Conservation (phyloP, 2,797 vertebrate species). For the Takifugu rubripes region DNA sequence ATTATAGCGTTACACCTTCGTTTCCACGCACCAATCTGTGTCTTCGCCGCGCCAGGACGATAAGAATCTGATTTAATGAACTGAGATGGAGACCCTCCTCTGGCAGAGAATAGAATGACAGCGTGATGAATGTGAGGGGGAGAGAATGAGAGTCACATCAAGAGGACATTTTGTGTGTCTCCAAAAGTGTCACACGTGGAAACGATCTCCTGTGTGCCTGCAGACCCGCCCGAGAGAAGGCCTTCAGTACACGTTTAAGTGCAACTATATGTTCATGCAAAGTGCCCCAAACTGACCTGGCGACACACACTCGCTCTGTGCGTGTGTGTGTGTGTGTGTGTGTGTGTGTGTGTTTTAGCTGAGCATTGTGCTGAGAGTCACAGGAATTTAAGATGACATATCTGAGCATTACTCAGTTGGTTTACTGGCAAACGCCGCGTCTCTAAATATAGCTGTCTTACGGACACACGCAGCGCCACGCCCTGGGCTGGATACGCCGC, state of each 20-base stretch:
- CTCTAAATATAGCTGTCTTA: slow-evolving; percentile 60
- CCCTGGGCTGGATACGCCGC: slow-evolving; percentile 19
- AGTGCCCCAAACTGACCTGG: not conserved
- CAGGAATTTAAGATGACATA: slow-evolving; percentile 45
- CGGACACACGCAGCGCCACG: slow-evolving; percentile 3
- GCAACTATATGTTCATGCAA: no score
- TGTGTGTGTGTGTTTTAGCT: slow-evolving; percentile 10
- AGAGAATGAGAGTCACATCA: slow-evolving; percentile 25
- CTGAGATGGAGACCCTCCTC: slow-evolving; percentile 41
- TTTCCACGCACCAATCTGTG: slow-evolving; percentile 16
- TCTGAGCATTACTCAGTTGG: slow-evolving; percentile 50
- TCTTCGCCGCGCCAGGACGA: slow-evolving; percentile 13
- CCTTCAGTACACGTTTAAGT: not conserved
- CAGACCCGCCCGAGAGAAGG: not conserved
- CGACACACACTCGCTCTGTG: no score
- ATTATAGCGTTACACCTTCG: slow-evolving; percentile 1
- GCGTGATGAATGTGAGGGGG: slow-evolving; percentile 41
- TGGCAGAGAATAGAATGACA: slow-evolving; percentile 39
- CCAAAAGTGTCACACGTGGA: slow-evolving; percentile 9
- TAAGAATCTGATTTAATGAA: slow-evolving; percentile 53
- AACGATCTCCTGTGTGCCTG: not conserved
- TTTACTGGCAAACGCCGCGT: slow-evolving; percentile 39
- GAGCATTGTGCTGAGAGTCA: slow-evolving; percentile 20
- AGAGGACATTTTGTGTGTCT: slow-evolving; percentile 18
- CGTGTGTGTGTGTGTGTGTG: slow-evolving; percentile 19